Evolutionary conservation across 2,797 vertebrate species (phyloP).

Genomic region (Takifugu rubripes): DNA sequence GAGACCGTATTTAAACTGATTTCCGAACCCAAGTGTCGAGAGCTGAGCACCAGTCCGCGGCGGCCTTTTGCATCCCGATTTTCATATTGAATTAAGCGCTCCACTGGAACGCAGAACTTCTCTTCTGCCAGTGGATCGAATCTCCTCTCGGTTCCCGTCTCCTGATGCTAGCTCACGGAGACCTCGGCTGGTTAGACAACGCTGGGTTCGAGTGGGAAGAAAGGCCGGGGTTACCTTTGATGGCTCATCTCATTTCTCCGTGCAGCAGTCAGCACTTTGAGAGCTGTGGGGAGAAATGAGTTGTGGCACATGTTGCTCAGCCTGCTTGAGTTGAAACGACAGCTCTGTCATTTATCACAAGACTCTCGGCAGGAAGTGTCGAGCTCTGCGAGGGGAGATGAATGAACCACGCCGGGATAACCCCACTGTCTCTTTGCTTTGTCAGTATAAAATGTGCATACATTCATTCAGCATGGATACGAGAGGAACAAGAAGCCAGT

Average conservation of each 20-base stretch:
- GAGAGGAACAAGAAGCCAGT: neutral
- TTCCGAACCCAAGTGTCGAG: conserved; percentile 30
- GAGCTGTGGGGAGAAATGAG: conserved; percentile 35
- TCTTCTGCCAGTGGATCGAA: conserved; percentile 32
- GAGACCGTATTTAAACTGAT: conserved; percentile 11
- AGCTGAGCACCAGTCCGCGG: conserved; percentile 20
- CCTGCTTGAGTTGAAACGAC: conserved; percentile 40
- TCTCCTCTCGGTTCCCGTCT: conserved; percentile 33
- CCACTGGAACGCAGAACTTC: conserved; percentile 18
- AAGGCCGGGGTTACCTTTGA: conserved; percentile 59
- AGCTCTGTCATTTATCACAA: conserved; percentile 41
- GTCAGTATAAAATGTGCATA: neutral
- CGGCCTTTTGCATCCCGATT: conserved; percentile 28
- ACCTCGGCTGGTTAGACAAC: conserved; percentile 41
- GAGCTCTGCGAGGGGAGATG: conserved; percentile 14
- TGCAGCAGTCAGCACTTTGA: conserved; percentile 46
- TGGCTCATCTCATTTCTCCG: conserved; percentile 48
- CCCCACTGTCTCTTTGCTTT: conserved; percentile 5
- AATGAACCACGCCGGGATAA: conserved; percentile 18
- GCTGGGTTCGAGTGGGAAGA: conserved; percentile 32
- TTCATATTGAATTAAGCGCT: conserved; percentile 47
- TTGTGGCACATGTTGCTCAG: conserved; percentile 45
- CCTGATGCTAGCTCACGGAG: conserved; percentile 25
- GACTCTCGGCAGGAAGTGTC: conserved; percentile 26
- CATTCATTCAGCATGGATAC: conserved; percentile 1